Evolutionary conservation across 1,140 invertebrate species (phyloP), one percentile per base, ranked within the genome.

Genomic region (Oncopodura yosiiana): DNA sequence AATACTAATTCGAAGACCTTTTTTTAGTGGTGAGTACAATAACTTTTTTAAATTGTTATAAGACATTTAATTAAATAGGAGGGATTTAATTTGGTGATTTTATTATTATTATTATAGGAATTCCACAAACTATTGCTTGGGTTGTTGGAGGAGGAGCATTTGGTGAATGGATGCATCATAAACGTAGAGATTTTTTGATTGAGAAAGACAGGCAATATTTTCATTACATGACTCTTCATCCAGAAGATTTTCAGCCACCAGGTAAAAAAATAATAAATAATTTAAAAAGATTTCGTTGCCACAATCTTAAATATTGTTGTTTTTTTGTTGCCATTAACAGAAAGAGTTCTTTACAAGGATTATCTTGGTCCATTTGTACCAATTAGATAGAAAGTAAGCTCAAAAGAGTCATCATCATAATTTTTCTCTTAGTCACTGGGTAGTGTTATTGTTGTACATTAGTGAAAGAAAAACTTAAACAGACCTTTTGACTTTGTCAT

Each of bases 211-310:
- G 80, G 2, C 70, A 78, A n/a, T 66, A 77, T 3, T 73, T 79
- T 56, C 80, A 83, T 69, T 85, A 85, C 61, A 74, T 84, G 56
- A 73, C 75, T 62, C 69, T 75, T 42, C 82, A 85, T 69, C 81
- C 81, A 24, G 81, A 84, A 61, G 80, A 82, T 67, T 84, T 84
- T 63, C 74, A 76, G 55, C 64, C 66, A 3, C 78, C 75, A 65
- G 71, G 61, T 65, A 44, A 48, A 24, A 29, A 29, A 11, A 8
- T n/a, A 24, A 16, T 32, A 21, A n/a, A n/a, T n/a, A n/a, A n/a
- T n/a, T n/a, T n/a, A n/a, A n/a, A n/a, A n/a, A n/a, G n/a, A n/a
- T n/a, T n/a, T n/a, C n/a, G n/a, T n/a, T n/a, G n/a, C n/a, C n/a
- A 19, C 8, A 12, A 41, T 41, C 18, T 12, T 19, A 11, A 56